Evolutionary conservation across 2,888 invertebrate species (phyloP).

Genomic region (Ephialtes manifestator): DNA sequence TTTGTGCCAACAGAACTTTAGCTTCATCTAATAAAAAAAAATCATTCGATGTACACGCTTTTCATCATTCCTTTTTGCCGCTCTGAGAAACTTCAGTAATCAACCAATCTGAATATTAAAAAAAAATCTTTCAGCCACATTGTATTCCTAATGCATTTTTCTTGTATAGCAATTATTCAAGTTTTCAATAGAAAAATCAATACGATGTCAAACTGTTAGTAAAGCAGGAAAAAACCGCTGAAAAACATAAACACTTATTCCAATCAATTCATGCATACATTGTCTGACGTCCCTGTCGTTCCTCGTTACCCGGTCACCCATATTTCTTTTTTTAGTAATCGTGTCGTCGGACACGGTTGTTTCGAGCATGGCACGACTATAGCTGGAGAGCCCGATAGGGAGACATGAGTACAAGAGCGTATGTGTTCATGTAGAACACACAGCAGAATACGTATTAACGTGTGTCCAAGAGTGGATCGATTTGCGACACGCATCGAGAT

Average conservation of each 20-base stretch:
- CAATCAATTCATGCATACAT: not conserved
- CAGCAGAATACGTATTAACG: conserved; percentile 15
- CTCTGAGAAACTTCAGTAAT: no score
- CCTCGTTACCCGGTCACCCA: conserved; percentile 50
- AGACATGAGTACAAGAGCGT: conserved; percentile 4
- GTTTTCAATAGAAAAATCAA: no score
- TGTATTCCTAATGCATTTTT: no score
- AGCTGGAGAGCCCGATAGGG: not conserved
- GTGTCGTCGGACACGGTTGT: conserved; percentile 14
- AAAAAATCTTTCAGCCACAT: no score
- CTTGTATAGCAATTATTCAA: no score
- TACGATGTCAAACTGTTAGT: no score
- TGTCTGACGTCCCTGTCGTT: not conserved
- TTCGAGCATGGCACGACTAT: conserved; percentile 26
- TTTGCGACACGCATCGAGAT: conserved; percentile 26
- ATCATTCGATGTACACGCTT: no score
- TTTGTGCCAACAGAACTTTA: no score
- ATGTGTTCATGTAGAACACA: conserved; percentile 31
- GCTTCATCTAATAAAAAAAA: no score
- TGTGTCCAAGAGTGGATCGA: conserved; percentile 56
- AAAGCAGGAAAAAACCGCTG: no score
- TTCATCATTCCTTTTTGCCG: no score
- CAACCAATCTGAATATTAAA: no score
- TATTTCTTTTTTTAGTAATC: conserved; percentile 51
- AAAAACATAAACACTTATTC: not conserved